Base-by-base conservation (phyloP, 2,113 vertebrate genomes). In the Gopherus evgoodei region DNA sequence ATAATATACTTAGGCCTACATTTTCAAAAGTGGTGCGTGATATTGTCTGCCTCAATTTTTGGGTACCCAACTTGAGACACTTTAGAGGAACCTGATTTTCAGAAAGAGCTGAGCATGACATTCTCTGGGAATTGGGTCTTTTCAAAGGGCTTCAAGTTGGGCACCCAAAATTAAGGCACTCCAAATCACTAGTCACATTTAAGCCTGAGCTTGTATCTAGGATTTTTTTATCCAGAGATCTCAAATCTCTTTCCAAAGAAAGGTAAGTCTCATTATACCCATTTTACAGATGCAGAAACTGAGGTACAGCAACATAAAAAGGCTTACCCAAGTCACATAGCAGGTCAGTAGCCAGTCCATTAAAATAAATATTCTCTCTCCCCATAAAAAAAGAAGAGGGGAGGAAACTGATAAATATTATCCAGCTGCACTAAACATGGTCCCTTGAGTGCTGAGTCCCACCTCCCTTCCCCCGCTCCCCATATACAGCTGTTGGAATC, bases 331-430 rank as follows among this genome's bases (percentile, higher is more conserved):
- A 87, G 44, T 50, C 88, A 3, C 87, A 81, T 62, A 90, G 84
- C 38, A 44, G 86, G 35, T 57, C 82, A 91, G 62, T 19, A 81
- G 72, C 49, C 84, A 19, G 82, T 38, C 27, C 93, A 89, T 95
- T 95, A 90, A 87, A 92, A 86, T 83, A 94, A 88, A 31, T 85
- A 88, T 89, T 90, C 62, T 94, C 85, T 88, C 94, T 89, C 83
- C 85, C 90, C 95, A 96, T 95, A 96, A 95, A 92, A 93, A 42
- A 29, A 94, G 80, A 90, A 94, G 91, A 93, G 86, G 69, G 14
- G 87, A 95, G 69, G 38, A 76, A 53, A 38, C 24, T 50, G 29
- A 90, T 25, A 56, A 94, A 62, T 88, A 94, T 92, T 89, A 81
- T 86, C 49, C 1, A 95, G 81, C 88, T 49, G 90, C 89, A 92